These are phyloP conservation scores for Rhynchomys soricoides DNA, from an alignment of 2,113 vertebrate genomes.

Conservation along the genomic window DNA sequence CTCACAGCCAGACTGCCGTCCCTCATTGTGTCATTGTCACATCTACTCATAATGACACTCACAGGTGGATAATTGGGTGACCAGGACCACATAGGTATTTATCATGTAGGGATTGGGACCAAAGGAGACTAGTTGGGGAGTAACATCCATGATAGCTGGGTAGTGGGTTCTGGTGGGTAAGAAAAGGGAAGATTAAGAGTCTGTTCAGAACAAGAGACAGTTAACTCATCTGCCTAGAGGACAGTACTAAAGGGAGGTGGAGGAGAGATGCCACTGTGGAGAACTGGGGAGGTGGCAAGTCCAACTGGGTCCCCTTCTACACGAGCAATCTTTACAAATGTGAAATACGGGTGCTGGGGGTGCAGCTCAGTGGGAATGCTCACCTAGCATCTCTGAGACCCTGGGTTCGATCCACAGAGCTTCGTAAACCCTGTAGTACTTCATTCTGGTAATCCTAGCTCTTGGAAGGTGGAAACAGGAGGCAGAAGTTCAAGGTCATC, in stretches of 20 bases:
- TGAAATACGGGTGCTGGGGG: neutral
- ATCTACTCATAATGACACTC: neutral
- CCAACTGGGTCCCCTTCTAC: neutral
- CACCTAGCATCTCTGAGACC: neutral
- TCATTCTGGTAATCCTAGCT: neutral
- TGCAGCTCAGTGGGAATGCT: neutral
- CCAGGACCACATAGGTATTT: neutral
- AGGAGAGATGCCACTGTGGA: neutral
- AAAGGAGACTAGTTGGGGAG: neutral
- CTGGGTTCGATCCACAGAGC: neutral
- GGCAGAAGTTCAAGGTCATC: neutral
- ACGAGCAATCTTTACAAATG: too few species aligned
- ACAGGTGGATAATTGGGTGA: fast-evolving
- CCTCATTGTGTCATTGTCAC: too few species aligned
- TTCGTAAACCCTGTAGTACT: neutral
- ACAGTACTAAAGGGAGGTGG: too few species aligned
- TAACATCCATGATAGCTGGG: neutral
- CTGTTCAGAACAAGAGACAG: neutral
- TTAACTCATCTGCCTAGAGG: neutral
- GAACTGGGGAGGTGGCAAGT: neutral
- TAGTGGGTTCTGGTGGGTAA: neutral
- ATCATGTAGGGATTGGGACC: neutral
- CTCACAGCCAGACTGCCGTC: neutral
- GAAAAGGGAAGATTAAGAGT: too few species aligned
- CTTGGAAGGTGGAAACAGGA: neutral